Percentiles rank a stretch among this genome's conserved stretches.
Evolutionary conservation across 2,113 vertebrate species (phyloP).

Genomic region (Ictalurus punctatus): DNA sequence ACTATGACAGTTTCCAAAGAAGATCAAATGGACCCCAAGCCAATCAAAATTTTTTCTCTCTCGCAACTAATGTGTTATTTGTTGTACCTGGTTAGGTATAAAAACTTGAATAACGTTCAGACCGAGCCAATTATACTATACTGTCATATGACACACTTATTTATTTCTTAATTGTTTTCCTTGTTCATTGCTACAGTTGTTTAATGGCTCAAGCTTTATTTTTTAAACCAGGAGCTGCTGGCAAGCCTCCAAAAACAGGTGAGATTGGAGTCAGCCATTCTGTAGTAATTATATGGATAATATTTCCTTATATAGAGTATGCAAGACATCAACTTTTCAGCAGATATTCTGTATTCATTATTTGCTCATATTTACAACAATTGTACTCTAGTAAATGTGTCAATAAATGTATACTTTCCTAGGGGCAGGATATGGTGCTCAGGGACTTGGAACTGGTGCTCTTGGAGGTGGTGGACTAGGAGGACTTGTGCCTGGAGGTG

Average conservation of each 20-base stretch:
- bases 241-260: not conserved
- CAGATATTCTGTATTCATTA: not conserved
- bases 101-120: not conserved
- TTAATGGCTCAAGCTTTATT: not conserved
- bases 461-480: constrained; percentile 11
- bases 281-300: not conserved
- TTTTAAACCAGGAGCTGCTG: not conserved
- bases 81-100: not conserved
- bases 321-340: not conserved
- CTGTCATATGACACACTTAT: not conserved
- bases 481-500: not conserved
- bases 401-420: not conserved
- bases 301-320: not conserved
- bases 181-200: not conserved
- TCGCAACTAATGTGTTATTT: not conserved
- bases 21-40: not conserved
- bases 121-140: not conserved
- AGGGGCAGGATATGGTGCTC: constrained; percentile 7
- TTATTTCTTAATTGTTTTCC: not conserved
- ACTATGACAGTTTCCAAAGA: not conserved
- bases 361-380: not conserved
- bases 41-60: not conserved
- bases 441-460: constrained; percentile 25
- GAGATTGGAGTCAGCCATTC: not conserved
- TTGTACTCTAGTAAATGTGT: not conserved